Percentiles rank a stretch among this genome's conserved stretches.
Evolutionary conservation across 2,888 invertebrate genomes (phyloP).

Genomic region (Thera obeliscata): DNA sequence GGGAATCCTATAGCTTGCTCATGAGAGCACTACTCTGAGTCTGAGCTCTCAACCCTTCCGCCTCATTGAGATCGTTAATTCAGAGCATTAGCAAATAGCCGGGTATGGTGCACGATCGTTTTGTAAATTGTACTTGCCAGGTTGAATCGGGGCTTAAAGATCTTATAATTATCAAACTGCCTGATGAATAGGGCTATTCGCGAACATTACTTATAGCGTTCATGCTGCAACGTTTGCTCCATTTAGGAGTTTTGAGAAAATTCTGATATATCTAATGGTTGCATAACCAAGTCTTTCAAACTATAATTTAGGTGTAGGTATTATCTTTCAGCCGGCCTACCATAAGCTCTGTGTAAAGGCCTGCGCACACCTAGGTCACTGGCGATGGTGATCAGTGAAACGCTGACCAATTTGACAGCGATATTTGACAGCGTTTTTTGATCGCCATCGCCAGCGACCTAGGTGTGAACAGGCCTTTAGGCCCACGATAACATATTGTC

Average conservation of each 20-base stretch:
- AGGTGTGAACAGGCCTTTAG: no score
- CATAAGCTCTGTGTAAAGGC: no score
- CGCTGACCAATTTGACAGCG: no score
- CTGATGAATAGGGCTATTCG: slow-evolving; percentile 37
- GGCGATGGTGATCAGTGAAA: no score
- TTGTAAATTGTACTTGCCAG: slow-evolving; percentile 59
- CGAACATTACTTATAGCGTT: slow-evolving; percentile 26
- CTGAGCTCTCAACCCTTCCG: slow-evolving; percentile 45
- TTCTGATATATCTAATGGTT: neutral
- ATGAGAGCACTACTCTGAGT: slow-evolving; percentile 12
- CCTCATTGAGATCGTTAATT: slow-evolving; percentile 55
- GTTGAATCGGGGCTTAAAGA: slow-evolving; percentile 42
- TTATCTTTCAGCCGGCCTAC: no score
- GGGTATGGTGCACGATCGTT: slow-evolving; percentile 62
- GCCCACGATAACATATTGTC: no score
- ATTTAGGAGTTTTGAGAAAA: slow-evolving; percentile 18
- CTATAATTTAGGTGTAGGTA: no score
- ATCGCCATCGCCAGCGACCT: no score
- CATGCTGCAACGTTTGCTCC: slow-evolving; percentile 14
- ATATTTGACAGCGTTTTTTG: no score
- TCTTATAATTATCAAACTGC: slow-evolving; percentile 43
- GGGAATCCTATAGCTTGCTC: slow-evolving; percentile 17
- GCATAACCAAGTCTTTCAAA: neutral
- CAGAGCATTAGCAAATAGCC: slow-evolving; percentile 64
- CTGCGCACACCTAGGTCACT: no score